Evolutionary conservation across 92 coral and sea anemone species (phyloP).

Genomic region (Galaxea fascicularis): DNA sequence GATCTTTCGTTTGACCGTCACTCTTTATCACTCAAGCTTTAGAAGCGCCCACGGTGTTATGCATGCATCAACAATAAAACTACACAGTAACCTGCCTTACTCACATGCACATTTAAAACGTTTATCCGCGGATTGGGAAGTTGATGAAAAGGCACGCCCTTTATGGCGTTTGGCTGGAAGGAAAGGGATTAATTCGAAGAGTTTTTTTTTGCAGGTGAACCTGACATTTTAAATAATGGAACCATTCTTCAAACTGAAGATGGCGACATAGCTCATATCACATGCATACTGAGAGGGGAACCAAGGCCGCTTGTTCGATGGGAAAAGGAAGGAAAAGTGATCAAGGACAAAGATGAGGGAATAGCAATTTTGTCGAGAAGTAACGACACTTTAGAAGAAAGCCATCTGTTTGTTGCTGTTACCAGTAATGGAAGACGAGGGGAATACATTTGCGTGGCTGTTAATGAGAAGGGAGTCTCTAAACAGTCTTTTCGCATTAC

Average conservation of each 20-base stretch:
- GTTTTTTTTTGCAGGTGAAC: background rate
- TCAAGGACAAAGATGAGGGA: constrained; percentile 36
- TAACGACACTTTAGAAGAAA: constrained; percentile 19
- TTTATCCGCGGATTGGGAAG: too few relatives aligned
- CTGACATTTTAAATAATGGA: constrained; percentile 32
- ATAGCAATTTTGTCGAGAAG: constrained; percentile 33
- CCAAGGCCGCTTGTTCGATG: constrained; percentile 32
- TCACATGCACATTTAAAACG: too few relatives aligned
- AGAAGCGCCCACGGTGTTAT: too few relatives aligned
- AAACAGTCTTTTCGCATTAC: constrained; percentile 1
- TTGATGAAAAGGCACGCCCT: too few relatives aligned
- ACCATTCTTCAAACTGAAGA: constrained; percentile 10
- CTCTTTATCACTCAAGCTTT: too few relatives aligned
- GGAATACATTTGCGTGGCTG: constrained; percentile 17
- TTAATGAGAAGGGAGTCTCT: constrained; percentile 17
- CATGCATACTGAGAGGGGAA: constrained; percentile 27
- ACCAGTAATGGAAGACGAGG: constrained; percentile 31
- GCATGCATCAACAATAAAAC: too few relatives aligned
- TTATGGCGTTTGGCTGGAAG: too few relatives aligned
- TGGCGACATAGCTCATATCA: constrained; percentile 47
- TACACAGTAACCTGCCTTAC: too few relatives aligned
- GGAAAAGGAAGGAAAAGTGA: constrained; percentile 12
- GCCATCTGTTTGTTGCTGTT: constrained; percentile 39
- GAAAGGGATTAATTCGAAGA: background rate
- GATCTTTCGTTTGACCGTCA: too few relatives aligned